phyloP scores from a whole-genome alignment of 2,888 invertebrate species.

The Lithophane ornitopus region DNA sequence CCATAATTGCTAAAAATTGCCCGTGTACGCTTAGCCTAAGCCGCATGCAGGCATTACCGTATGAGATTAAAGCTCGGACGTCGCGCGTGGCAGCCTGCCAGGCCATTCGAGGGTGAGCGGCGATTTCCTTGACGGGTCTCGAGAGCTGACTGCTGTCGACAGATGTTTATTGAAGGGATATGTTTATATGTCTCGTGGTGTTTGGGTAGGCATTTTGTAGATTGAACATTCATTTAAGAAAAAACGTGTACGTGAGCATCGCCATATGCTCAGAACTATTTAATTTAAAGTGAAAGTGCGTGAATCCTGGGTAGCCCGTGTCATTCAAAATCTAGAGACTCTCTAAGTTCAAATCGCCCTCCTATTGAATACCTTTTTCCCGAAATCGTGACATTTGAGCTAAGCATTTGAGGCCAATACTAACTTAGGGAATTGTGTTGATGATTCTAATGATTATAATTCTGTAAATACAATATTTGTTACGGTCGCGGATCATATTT shows the following conservation, averaged over 20 bases:
- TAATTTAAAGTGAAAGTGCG: too few relatives aligned
- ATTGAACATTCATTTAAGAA: background rate
- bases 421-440: too few relatives aligned
- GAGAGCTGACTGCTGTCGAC: background rate
- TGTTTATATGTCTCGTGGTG: background rate
- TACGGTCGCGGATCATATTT: too few relatives aligned
- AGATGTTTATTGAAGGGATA: conserved; percentile 4
- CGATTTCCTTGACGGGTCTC: conserved; percentile 35
- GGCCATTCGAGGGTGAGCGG: conserved; percentile 2
- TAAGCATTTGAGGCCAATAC: too few relatives aligned
- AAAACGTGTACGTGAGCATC: background rate
- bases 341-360: background rate
- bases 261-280: too few relatives aligned
- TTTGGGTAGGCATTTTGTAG: background rate
- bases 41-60: conserved; percentile 31
- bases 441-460: too few relatives aligned
- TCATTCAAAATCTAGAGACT: background rate
- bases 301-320: too few relatives aligned
- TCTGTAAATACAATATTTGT: too few relatives aligned
- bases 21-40: background rate
- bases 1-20: background rate
- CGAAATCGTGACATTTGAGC: too few relatives aligned
- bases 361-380: background rate
- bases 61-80: conserved; percentile 30
- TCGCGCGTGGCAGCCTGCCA: conserved; percentile 43